Evolutionary conservation across 35 echinoderm and acorn worm genomes (phyloP).

Genomic region (Chiridota heheva): DNA sequence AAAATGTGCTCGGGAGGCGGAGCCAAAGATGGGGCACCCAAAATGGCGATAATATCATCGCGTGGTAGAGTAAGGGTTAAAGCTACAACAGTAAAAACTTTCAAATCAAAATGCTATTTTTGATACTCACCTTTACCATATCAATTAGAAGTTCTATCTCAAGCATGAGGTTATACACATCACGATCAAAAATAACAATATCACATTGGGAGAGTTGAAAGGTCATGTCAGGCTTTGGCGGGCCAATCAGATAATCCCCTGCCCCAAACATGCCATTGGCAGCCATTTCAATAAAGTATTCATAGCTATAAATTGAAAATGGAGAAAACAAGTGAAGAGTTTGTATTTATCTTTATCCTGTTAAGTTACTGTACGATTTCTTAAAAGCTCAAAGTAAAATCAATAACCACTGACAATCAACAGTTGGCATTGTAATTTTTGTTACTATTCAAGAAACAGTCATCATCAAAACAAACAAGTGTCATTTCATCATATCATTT

Average conservation of each 20-base stretch:
- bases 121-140: slow-evolving; percentile 79
- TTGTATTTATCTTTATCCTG: neutral
- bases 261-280: slow-evolving; percentile 79
- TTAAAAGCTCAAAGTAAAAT: neutral
- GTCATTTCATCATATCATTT: no score
- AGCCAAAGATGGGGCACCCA: no score
- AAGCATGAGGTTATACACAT: slow-evolving; percentile 58
- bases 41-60: no score
- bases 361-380: neutral
- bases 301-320: slow-evolving; percentile 11
- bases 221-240: slow-evolving; percentile 45
- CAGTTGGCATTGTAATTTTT: neutral
- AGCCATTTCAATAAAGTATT: slow-evolving; percentile 85
- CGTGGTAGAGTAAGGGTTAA: no score
- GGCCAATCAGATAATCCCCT: slow-evolving; percentile 65
- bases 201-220: slow-evolving; percentile 64
- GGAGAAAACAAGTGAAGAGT: neutral
- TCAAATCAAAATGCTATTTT: no score
- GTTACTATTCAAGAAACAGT: neutral
- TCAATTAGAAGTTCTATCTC: slow-evolving; percentile 79
- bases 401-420: neutral
- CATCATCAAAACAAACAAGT: neutral
- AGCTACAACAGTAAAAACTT: no score
- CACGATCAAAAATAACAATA: slow-evolving; percentile 63
- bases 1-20: no score